phyloP scores from a whole-genome alignment of 2,888 invertebrate species.

The Cylindroiulus punctatus region DNA sequence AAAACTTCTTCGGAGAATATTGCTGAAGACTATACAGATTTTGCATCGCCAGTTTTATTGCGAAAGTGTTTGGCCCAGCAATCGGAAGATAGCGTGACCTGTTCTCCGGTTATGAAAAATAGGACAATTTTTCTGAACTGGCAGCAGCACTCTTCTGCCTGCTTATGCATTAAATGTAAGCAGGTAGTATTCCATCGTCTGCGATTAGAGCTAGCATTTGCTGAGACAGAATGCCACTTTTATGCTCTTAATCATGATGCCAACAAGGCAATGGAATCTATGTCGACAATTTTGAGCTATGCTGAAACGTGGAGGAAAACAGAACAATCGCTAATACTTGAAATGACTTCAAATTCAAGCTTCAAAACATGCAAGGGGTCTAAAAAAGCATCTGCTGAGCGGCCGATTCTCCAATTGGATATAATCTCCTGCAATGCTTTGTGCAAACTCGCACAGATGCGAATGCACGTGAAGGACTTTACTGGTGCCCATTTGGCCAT shows the following conservation, averaged over 20 bases:
- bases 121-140: background rate
- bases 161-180: conserved; percentile 32
- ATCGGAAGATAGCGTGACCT: background rate
- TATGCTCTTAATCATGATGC: background rate
- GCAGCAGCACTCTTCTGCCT: background rate
- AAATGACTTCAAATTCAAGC: background rate
- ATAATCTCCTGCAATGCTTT: background rate
- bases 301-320: conserved; percentile 11
- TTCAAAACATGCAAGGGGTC: background rate
- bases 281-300: conserved; percentile 20
- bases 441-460: conserved; percentile 39
- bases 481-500: background rate
- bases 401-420: conserved; percentile 31
- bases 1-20: background rate
- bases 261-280: background rate
- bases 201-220: conserved; percentile 16
- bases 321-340: background rate
- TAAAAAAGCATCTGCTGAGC: background rate
- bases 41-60: background rate
- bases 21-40: background rate
- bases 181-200: conserved; percentile 16
- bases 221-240: conserved; percentile 19
- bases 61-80: background rate
- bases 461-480: background rate
- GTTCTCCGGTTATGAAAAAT: background rate